phyloP scores from a whole-genome alignment of 2,797 vertebrate genomes.

The Tokudaia muenninki region DNA sequence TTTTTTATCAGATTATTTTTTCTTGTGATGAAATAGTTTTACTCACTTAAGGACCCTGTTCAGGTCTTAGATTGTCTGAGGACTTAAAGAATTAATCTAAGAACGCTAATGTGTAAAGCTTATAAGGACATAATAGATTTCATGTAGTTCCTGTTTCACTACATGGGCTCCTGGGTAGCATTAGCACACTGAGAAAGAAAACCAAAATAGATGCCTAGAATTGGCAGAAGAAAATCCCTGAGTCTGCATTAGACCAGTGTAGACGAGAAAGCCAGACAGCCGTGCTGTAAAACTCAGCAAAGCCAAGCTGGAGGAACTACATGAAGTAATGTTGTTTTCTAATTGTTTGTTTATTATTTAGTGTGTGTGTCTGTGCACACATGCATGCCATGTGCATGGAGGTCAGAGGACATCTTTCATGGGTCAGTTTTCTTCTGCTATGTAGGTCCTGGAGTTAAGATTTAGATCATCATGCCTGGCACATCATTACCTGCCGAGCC shows the following conservation, averaged over 20 bases:
- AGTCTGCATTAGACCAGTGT: slow-evolving; percentile 25
- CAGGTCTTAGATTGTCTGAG: slow-evolving; percentile 53
- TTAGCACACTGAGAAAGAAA: slow-evolving; percentile 46
- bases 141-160: not conserved
- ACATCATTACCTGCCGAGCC: not conserved
- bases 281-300: slow-evolving; percentile 10
- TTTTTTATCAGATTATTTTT: slow-evolving; percentile 56
- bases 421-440: not conserved
- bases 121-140: slow-evolving; percentile 18
- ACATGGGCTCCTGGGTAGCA: not conserved
- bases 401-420: not conserved
- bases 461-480: not conserved
- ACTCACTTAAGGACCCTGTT: not conserved
- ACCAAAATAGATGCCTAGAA: slow-evolving; percentile 30
- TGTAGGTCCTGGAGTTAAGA: not conserved
- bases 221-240: slow-evolving; percentile 27
- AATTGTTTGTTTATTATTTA: not conserved
- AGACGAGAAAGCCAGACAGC: not conserved
- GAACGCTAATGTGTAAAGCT: slow-evolving; percentile 15
- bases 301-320: slow-evolving; percentile 12
- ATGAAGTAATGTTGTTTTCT: not conserved
- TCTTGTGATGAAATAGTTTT: slow-evolving; percentile 53
- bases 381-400: not conserved
- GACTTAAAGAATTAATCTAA: slow-evolving; percentile 58
- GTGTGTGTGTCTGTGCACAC: not conserved